Evolutionary conservation across 2,888 invertebrate genomes (phyloP), one percentile per base, ranked within the genome.

Genomic region (Andrena marginata): DNA sequence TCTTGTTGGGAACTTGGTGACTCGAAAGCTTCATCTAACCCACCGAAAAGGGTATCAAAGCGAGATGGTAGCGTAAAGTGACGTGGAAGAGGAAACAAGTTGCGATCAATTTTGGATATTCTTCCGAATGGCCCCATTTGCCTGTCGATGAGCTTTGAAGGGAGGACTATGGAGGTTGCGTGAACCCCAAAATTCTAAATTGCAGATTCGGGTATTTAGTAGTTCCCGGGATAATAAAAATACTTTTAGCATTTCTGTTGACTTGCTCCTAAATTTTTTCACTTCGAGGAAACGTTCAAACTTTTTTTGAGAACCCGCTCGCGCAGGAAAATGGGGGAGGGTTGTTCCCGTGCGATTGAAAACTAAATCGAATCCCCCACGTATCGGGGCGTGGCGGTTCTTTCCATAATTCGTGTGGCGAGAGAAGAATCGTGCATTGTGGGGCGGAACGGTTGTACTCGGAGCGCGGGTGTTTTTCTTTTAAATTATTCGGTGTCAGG

Each of bases 401-500:
- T 51, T 42, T 77, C 65, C 68, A 69, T 78, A 64, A 77, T 77
- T 78, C 68, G 48, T 63, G 68, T 56, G 68, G 78, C 63, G 26
- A 13, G 16, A 63, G 77, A 77, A 63, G 63, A 54, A 78, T 63
- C 63, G 77, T 20, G 54, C 33, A 71, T 77, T 59, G 71, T 20
- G 63, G 63, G 13, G 0, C 48, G 71, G 64, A 59, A 71, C n/a
- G 64, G 64, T 51, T 48, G 72, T 59, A 56, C 63, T 56, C 20
- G 62, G 67, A 23, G 67, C 51, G 13, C 49, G n/a, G 49, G 60
- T 51, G 33, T 42, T 70, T 78, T 63, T 26, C 77, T 67, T 65
- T 62, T 76, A 62, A 78, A 76, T 78, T 76, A 78, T 78, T 78
- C 67, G 76, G 77, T 67, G 77, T 51, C 76, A 63, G 76, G 54